These are phyloP conservation scores for Oscheius sp. DNA, from an alignment of 1,140 invertebrate genomes.

Conservation along the genomic window DNA sequence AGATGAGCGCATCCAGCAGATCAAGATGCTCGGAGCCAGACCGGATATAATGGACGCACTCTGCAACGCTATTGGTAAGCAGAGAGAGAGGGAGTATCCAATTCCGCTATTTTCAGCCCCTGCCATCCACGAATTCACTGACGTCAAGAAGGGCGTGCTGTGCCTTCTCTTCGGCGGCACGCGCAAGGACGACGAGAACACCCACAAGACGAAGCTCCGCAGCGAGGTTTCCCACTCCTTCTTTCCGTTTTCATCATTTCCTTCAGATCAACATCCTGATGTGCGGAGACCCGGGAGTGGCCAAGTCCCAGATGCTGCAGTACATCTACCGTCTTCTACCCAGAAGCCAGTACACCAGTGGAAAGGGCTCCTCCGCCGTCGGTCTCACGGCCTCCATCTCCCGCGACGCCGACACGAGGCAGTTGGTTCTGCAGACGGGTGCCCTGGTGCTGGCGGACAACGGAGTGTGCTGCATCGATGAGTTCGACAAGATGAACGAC, in stretches of 20 bases:
- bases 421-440: slow-evolving; percentile 69
- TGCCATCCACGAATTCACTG: slow-evolving; percentile 95
- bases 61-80: slow-evolving; percentile 75
- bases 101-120: slow-evolving; percentile 70
- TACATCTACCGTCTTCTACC: slow-evolving; percentile 92
- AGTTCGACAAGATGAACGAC: slow-evolving; percentile 99
- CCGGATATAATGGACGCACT: slow-evolving; percentile 89
- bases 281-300: slow-evolving; percentile 97
- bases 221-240: slow-evolving; percentile 64
- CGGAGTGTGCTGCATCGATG: slow-evolving; percentile 98
- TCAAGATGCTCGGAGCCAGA: slow-evolving; percentile 78
- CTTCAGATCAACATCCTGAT: slow-evolving; percentile 82
- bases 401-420: slow-evolving; percentile 88
- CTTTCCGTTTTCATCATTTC: background rate
- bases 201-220: slow-evolving; percentile 47
- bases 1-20: slow-evolving; percentile 78
- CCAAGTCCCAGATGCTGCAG: slow-evolving; percentile 93
- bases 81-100: no score
- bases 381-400: slow-evolving; percentile 98
- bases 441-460: slow-evolving; percentile 95
- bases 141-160: slow-evolving; percentile 96
- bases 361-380: slow-evolving; percentile 86
- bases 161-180: slow-evolving; percentile 94
- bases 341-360: slow-evolving; percentile 70
- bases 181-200: slow-evolving; percentile 72